Evolutionary conservation across 2,113 vertebrate species (phyloP).

Genomic region (Pollachius pollachius): DNA sequence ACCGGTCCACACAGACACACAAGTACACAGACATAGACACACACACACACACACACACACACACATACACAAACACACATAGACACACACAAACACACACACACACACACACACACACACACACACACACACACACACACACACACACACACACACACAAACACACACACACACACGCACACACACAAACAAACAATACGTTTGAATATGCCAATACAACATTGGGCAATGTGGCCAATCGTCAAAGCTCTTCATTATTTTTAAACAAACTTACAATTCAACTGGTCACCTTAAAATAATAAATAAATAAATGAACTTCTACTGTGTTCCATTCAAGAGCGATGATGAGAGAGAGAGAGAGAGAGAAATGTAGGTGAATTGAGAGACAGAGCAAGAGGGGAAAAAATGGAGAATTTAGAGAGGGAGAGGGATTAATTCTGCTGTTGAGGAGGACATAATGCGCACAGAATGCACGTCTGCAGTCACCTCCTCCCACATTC

Average conservation of each 20-base stretch:
- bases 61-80: background rate
- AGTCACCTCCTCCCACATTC: constrained; percentile 69
- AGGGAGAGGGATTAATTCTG: constrained; percentile 31
- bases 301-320: too few species aligned
- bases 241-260: too few species aligned
- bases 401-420: background rate
- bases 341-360: background rate
- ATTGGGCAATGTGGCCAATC: too few species aligned
- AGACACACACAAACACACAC: background rate
- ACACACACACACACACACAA: background rate
- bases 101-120: background rate
- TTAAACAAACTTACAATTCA: too few species aligned
- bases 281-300: too few species aligned
- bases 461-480: constrained; percentile 52
- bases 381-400: background rate
- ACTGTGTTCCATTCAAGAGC: too few species aligned
- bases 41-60: background rate
- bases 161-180: background rate
- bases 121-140: background rate
- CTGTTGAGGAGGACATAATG: constrained; percentile 55
- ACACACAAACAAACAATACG: background rate
- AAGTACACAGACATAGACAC: background rate
- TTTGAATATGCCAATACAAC: too few species aligned
- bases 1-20: background rate
- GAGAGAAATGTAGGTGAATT: background rate